phyloP scores from a whole-genome alignment of 2,113 vertebrate species.

The Edolisoma coerulescens region DNA sequence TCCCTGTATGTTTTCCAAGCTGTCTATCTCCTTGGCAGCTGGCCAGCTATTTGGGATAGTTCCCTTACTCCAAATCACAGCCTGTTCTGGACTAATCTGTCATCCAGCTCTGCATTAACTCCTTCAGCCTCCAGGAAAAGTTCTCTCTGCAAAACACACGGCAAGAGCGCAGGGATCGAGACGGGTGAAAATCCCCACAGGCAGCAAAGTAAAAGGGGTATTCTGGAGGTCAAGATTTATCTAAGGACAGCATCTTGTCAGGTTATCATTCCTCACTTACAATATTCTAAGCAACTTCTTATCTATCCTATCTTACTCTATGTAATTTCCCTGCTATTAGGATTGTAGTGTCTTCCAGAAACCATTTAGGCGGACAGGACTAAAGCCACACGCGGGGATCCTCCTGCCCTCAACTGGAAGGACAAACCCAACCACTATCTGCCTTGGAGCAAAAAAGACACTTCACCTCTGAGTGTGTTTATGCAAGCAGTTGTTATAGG shows the following conservation, averaged over 20 bases:
- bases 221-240: neutral
- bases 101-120: conserved; percentile 30
- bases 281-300: neutral
- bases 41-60: conserved; percentile 18
- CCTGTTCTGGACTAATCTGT: conserved; percentile 1
- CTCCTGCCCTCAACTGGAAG: neutral
- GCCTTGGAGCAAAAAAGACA: neutral
- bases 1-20: neutral
- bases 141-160: neutral
- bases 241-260: neutral
- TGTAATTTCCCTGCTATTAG: neutral
- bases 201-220: neutral
- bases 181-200: neutral
- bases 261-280: neutral
- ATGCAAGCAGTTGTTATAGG: neutral
- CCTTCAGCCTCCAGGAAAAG: neutral
- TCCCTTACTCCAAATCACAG: conserved; percentile 40
- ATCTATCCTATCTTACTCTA: neutral
- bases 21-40: neutral
- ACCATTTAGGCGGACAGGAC: neutral
- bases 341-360: neutral
- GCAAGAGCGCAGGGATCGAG: rapidly evolving
- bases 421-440: neutral
- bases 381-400: neutral
- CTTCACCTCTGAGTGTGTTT: neutral